Base-by-base conservation (phyloP, 2,888 invertebrate species). In the Toxonevra muliebris region DNA sequence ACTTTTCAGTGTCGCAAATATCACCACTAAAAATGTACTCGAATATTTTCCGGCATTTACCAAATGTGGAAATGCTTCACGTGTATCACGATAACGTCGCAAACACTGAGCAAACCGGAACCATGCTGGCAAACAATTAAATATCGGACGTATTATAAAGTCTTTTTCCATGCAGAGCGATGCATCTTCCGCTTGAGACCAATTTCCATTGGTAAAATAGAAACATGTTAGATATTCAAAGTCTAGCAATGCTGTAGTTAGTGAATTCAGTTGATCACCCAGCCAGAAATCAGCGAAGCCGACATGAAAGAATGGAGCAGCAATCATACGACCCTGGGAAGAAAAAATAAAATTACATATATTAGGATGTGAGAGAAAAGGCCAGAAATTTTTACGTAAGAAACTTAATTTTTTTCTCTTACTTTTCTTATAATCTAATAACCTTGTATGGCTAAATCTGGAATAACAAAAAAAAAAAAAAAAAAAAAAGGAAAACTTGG, bases 271-370 rank as follows among this genome's bases (percentile, higher is more conserved):
- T 85, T 98, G 98, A 87, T 98, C 98, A 7, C 97, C 98, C 84
- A 98, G 90, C 98, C 98, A 98, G 89, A 98, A 98, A 87, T 98
- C 98, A 30, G 98, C 97, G 82, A 98, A 98, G 54, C 93, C 90
- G 10, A 98, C 98, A 75, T 94, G 94, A 81, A 94, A 92, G 82
- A 97, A 96, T 19, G 98, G 98, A 0, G 98, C 96, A 45, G 93
- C 90, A 58, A 96, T 79, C 74, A 97, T 93, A 65, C 94, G 90
- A 72, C 92, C 92, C 94, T 94, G 84, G 55, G 11, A 1, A 50
- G 52, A 58, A 70, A 57, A n/a, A 42, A 43, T 50, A 11, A 13
- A n/a, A 52, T 30, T 12, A 17, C 7, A 54, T 0, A 62, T 3
- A n/a, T 15, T 1, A 13, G n/a, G 9, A 41, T 4, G 19, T 42